Base-by-base conservation (phyloP, 2,113 vertebrate genomes). In the Struthio camelus region DNA sequence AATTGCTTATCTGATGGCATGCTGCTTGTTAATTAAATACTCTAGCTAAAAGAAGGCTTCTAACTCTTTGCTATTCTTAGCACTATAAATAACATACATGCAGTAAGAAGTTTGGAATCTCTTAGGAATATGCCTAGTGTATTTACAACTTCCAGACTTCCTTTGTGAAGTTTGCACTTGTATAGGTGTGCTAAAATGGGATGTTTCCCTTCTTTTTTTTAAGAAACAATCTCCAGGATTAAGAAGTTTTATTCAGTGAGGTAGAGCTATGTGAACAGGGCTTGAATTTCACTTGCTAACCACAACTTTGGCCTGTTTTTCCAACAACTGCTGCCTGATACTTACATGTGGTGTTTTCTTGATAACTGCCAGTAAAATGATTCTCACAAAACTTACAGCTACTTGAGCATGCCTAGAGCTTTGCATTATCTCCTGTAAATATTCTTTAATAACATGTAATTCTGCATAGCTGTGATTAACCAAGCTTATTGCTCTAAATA, bases 1-100 rank as follows among this genome's bases (percentile, higher is more conserved):
- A 2, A 16, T 6, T 13, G 18, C 19, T 28, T 0, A 0, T 30
- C 32, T 27, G 11, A 0, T 13, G 10, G 1, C 3, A 1, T 0
- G 5, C 11, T 38, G 14, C 14, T 13, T 24, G 1, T 5, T 34
- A 14, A 13, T 36, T 14, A 17, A 58, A 58, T 58, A 17, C 54
- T 56, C 4, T 56, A 30, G 44, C 44, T 46, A 16, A 46, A 46
- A 46, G 44, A 16, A 9, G 5, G 11, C 6, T 6, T 6, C 34
- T 38, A 51, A 22, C 23, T 24, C 3, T 3, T 22, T 36, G 1
- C 32, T 27, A 16, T 30, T 80, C 2, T 13, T 11, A 22, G 40
- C 7, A 6, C 46, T 59, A 4, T 14, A 38, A 10, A 5, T 59
- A 17, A 34, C 30, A 10, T 6, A 4, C 2, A 1, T 32, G 18